Evolutionary conservation across 2,113 vertebrate genomes (phyloP).

Genomic region (Dicrurus megarhynchus): DNA sequence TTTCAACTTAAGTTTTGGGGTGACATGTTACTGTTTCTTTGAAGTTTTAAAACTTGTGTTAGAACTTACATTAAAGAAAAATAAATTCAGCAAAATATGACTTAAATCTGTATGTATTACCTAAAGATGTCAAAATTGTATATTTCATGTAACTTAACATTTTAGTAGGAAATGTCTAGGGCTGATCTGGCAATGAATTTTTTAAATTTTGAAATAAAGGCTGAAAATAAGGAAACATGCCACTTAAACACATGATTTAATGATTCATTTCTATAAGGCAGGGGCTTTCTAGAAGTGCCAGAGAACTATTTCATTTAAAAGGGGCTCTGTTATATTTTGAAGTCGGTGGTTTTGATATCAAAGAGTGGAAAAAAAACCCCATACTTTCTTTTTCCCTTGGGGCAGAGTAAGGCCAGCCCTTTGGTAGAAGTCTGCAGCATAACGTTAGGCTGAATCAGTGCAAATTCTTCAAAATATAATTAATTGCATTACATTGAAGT

Average conservation of each 20-base stretch:
- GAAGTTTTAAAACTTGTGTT: slow-evolving; percentile 17
- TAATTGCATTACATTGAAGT: neutral
- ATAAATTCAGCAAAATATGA: slow-evolving; percentile 47
- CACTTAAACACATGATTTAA: neutral
- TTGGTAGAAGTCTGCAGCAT: neutral
- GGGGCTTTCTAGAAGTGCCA: neutral
- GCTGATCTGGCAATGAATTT: slow-evolving; percentile 59
- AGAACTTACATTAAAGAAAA: slow-evolving; percentile 47
- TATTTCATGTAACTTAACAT: slow-evolving; percentile 56
- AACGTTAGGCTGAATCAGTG: neutral
- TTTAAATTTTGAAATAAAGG: slow-evolving; percentile 53
- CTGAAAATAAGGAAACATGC: slow-evolving; percentile 66
- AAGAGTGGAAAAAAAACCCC: neutral
- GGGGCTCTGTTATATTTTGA: neutral
- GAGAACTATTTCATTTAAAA: neutral
- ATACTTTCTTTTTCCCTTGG: neutral
- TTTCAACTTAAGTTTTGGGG: slow-evolving; percentile 40
- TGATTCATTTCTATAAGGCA: slow-evolving; percentile 46
- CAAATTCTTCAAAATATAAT: slow-evolving; percentile 12
- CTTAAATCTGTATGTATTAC: slow-evolving; percentile 42
- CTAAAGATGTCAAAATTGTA: slow-evolving; percentile 61
- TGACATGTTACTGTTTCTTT: slow-evolving; percentile 25
- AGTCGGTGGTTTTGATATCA: slow-evolving; percentile 5
- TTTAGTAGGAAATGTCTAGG: slow-evolving; percentile 60
- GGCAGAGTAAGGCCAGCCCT: neutral